Evolutionary conservation across 2,113 vertebrate species (phyloP).

Genomic region (Pteruthius melanotis): DNA sequence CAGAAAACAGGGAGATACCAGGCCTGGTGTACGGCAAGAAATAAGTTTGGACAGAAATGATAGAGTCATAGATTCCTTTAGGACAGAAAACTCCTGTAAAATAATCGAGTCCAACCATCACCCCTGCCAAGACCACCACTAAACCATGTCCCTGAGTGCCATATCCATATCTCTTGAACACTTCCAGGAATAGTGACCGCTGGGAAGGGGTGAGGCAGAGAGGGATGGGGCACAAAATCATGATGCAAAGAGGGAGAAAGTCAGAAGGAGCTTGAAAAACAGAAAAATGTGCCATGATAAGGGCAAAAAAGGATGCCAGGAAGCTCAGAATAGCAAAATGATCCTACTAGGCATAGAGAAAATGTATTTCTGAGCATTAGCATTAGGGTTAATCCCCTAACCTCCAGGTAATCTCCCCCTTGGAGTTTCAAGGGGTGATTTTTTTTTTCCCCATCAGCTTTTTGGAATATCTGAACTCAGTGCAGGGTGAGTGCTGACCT

Average conservation of each 20-base stretch:
- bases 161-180: not conserved
- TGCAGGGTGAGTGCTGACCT: not conserved
- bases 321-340: not conserved
- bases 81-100: not conserved
- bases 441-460: not conserved
- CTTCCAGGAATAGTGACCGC: not conserved
- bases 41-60: not conserved
- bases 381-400: not conserved
- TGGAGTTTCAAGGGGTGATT: not conserved
- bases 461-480: not conserved
- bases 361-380: not conserved
- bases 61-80: not conserved
- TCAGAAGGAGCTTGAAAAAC: not conserved
- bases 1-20: not conserved
- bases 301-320: not conserved
- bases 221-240: not conserved
- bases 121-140: not conserved
- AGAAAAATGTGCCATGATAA: not conserved
- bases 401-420: not conserved
- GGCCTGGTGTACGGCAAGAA: not conserved
- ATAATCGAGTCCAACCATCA: not conserved
- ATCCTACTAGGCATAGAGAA: not conserved
- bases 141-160: not conserved
- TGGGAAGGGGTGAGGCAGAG: not conserved
- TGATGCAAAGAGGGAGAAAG: not conserved